Evolutionary conservation across 2,888 invertebrate genomes (phyloP).

Genomic region (Meiosimyza decipiens): DNA sequence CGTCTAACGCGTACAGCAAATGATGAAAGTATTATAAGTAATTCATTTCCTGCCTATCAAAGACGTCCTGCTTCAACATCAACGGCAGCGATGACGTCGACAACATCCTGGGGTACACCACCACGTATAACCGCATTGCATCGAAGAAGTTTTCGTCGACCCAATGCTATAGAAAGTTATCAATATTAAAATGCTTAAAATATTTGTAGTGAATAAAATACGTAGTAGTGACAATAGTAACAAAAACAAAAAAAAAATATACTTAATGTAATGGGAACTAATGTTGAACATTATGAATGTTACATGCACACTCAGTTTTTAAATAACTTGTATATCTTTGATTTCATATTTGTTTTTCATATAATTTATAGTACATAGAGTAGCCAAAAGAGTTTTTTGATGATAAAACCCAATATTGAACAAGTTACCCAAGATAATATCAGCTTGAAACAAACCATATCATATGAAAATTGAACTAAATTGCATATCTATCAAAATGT

Average conservation of each 20-base stretch:
- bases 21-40: slow-evolving; percentile 50
- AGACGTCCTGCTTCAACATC: slow-evolving; percentile 33
- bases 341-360: no score
- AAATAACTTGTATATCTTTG: no score
- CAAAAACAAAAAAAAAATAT: slow-evolving; percentile 22
- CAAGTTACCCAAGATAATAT: slow-evolving; percentile 18
- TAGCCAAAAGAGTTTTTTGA: no score
- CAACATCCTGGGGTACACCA: slow-evolving; percentile 63
- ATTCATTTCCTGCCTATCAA: slow-evolving; percentile 50
- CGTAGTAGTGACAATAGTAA: slow-evolving; percentile 22
- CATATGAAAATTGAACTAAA: slow-evolving; percentile 10
- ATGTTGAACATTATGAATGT: slow-evolving; percentile 32
- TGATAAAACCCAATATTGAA: no score
- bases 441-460: slow-evolving; percentile 34
- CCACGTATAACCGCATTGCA: slow-evolving; percentile 67
- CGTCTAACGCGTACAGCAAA: no score
- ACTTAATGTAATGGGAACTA: slow-evolving; percentile 38
- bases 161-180: slow-evolving; percentile 50
- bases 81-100: slow-evolving; percentile 35
- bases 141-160: slow-evolving; percentile 64
- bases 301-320: no score
- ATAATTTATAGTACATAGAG: no score
- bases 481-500: slow-evolving; percentile 13
- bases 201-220: slow-evolving; percentile 11
- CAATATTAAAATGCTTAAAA: slow-evolving; percentile 51